Conservation (phyloP, 2,797 vertebrate species). For the Loris lydekkerianus region DNA sequence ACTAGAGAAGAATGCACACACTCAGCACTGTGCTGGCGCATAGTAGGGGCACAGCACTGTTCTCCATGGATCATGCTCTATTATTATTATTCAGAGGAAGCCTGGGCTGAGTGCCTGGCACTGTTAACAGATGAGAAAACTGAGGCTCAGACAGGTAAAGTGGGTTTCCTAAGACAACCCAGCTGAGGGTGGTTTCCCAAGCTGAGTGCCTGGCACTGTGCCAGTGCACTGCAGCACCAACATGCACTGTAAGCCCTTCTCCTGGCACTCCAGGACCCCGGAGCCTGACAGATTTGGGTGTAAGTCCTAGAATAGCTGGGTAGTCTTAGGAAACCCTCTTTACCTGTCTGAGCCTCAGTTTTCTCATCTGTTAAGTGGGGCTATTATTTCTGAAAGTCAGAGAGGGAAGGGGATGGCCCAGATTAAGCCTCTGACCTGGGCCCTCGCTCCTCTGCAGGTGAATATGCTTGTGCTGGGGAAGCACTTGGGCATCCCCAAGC, state of each 20-base stretch:
- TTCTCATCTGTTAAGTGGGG: too few species aligned
- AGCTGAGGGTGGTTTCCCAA: too few species aligned
- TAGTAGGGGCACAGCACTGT: not conserved
- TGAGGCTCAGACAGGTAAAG: too few species aligned
- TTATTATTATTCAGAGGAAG: accelerated
- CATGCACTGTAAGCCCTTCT: too few species aligned
- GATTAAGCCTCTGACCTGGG: not conserved
- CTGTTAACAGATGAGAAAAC: too few species aligned
- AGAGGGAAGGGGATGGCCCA: accelerated
- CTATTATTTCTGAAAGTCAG: not conserved
- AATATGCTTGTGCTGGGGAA: slow-evolving; percentile 95
- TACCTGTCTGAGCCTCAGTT: not conserved
- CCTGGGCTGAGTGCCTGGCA: accelerated
- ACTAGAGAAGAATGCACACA: accelerated
- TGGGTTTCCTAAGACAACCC: too few species aligned
- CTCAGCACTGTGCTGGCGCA: not conserved
- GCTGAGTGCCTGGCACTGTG: too few species aligned
- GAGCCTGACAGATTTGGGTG: not conserved
- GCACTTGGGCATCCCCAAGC: slow-evolving; percentile 94
- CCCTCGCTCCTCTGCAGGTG: slow-evolving; percentile 87
- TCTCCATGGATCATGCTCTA: not conserved
- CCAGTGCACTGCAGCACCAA: too few species aligned
- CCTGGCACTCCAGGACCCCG: not conserved
- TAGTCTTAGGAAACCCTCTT: not conserved
- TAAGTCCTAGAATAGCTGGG: not conserved